Evolutionary conservation across 2,113 vertebrate species (phyloP).

Genomic region (Picathartes gymnocephalus): DNA sequence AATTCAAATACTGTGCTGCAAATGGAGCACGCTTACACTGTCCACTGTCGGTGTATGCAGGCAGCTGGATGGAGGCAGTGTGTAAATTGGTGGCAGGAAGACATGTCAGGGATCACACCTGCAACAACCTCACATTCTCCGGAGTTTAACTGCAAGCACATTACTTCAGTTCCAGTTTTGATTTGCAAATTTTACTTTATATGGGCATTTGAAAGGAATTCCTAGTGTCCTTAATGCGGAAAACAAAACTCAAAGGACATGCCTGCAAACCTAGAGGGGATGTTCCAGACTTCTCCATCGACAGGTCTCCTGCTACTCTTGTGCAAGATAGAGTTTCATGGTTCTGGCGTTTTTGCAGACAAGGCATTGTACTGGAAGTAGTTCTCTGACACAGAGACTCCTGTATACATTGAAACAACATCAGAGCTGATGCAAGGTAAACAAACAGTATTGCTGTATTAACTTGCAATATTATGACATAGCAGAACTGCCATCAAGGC

Average conservation of each 20-base stretch:
- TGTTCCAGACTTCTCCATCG: neutral
- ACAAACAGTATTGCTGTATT: neutral
- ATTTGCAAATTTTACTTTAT: neutral
- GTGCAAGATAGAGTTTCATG: neutral
- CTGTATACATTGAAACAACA: neutral
- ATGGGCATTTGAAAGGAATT: neutral
- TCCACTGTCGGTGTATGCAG: neutral
- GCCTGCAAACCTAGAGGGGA: neutral
- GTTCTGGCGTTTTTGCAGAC: neutral
- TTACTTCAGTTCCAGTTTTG: neutral
- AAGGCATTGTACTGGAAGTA: neutral
- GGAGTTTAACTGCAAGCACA: neutral
- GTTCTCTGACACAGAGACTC: neutral
- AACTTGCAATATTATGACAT: neutral
- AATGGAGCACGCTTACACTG: neutral
- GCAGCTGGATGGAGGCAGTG: neutral
- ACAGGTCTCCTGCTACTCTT: neutral
- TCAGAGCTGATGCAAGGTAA: neutral
- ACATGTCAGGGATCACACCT: neutral
- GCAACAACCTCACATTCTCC: neutral
- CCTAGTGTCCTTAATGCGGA: neutral
- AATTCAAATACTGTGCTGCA: conserved; percentile 6
- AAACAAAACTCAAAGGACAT: neutral
- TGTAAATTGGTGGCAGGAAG: neutral
- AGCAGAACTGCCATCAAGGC: neutral